phyloP scores from a whole-genome alignment of 1,140 invertebrate genomes.

The Matsumurasca onukii region DNA sequence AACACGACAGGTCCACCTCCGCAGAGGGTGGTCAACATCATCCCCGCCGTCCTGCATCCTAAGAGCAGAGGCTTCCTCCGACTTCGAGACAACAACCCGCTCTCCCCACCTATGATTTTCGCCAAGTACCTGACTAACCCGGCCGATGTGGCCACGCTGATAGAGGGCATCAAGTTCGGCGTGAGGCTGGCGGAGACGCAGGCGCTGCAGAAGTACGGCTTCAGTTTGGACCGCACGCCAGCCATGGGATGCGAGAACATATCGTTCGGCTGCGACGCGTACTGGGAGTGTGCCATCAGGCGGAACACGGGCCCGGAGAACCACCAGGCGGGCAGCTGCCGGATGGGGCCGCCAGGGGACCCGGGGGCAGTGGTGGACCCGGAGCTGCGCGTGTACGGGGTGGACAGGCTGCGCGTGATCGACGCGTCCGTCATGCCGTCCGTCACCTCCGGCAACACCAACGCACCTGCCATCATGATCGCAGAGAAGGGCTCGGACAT shows the following conservation, averaged over 20 bases:
- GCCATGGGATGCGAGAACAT: slow-evolving; percentile 69
- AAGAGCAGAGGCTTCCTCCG: slow-evolving; percentile 77
- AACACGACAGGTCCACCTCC: slow-evolving; percentile 43
- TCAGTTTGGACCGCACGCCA: slow-evolving; percentile 67
- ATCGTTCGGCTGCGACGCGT: slow-evolving; percentile 71
- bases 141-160: slow-evolving; percentile 68
- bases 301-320: slow-evolving; percentile 78
- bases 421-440: slow-evolving; percentile 80
- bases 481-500: slow-evolving; percentile 78
- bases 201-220: slow-evolving; percentile 67
- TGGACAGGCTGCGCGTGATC: slow-evolving; percentile 68
- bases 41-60: slow-evolving; percentile 71
- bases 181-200: slow-evolving; percentile 64
- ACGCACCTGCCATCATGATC: slow-evolving; percentile 81
- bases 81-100: slow-evolving; percentile 72
- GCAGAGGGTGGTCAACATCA: slow-evolving; percentile 58
- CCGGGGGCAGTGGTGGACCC: slow-evolving; percentile 69
- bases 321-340: slow-evolving; percentile 81
- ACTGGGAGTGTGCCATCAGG: slow-evolving; percentile 77
- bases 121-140: slow-evolving; percentile 79
- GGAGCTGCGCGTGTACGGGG: slow-evolving; percentile 64
- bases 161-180: slow-evolving; percentile 74
- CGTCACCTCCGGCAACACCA: slow-evolving; percentile 76
- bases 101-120: slow-evolving; percentile 76
- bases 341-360: slow-evolving; percentile 72